Conservation (phyloP, 2,888 invertebrate genomes). For the Drosophila kambysellisi region DNA sequence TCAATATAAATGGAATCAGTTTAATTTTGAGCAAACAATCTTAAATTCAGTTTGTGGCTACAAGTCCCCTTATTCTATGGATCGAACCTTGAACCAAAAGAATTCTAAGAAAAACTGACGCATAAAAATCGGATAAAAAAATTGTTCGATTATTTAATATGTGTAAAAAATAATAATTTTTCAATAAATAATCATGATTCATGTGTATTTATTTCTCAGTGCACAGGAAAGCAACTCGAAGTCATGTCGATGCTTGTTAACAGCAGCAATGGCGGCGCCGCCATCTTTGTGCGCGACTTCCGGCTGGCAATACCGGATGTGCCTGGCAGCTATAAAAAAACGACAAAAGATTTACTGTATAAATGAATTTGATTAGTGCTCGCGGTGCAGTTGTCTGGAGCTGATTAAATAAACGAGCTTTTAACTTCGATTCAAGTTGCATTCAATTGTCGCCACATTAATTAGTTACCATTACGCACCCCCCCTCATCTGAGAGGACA, state of each 20-base stretch:
- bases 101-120: background rate
- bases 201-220: background rate
- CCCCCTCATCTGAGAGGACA: background rate
- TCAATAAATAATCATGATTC: background rate
- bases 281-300: slow-evolving; percentile 60
- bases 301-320: slow-evolving; percentile 68
- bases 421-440: slow-evolving; percentile 20
- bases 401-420: slow-evolving; percentile 40
- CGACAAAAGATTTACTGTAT: slow-evolving; percentile 58
- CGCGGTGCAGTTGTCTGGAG: slow-evolving; percentile 10
- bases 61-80: background rate
- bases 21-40: background rate
- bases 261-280: slow-evolving; percentile 37
- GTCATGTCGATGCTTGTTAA: slow-evolving; percentile 57
- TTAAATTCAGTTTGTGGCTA: background rate
- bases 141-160: background rate
- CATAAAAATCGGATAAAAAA: background rate
- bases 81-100: background rate
- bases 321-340: slow-evolving; percentile 60
- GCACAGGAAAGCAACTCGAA: slow-evolving; percentile 27
- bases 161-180: background rate
- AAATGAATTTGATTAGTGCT: slow-evolving; percentile 71
- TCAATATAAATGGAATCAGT: background rate
- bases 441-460: slow-evolving; percentile 25
- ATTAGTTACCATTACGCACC: slow-evolving; percentile 8